phyloP scores from a whole-genome alignment of 2,113 vertebrate genomes.

The Tachycineta bicolor region DNA sequence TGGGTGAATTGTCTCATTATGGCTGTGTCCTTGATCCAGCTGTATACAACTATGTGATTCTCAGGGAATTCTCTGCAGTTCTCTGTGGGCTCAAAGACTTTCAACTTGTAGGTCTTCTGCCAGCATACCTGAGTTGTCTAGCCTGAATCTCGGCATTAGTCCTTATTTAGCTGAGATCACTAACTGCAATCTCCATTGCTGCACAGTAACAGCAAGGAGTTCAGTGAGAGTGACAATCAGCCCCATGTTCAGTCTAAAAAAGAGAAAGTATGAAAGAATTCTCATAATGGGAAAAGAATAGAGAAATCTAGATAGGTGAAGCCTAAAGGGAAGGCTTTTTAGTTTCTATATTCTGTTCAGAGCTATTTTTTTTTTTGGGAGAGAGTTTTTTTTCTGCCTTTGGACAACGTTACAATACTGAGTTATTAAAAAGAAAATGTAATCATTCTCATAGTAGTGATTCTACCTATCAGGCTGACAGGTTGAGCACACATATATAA shows the following conservation, averaged over 20 bases:
- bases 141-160: neutral
- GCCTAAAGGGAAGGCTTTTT: neutral
- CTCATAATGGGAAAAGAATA: neutral
- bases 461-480: neutral
- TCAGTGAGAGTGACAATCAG: neutral
- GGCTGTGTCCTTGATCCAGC: neutral
- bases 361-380: neutral
- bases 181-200: neutral
- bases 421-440: constrained; percentile 17
- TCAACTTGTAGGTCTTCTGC: neutral
- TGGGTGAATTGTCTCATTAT: neutral
- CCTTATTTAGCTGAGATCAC: neutral
- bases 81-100: neutral
- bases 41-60: neutral
- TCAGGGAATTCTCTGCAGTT: neutral
- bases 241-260: neutral
- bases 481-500: neutral
- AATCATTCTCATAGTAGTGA: constrained; percentile 10
- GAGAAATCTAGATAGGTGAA: neutral
- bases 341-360: neutral
- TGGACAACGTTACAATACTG: neutral
- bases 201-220: neutral
- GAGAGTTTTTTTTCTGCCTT: neutral
- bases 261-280: neutral
- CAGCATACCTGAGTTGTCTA: neutral